Evolutionary conservation across 2,888 invertebrate species (phyloP), one percentile per base, ranked within the genome.

Genomic region (Dicyrtomina minuta): DNA sequence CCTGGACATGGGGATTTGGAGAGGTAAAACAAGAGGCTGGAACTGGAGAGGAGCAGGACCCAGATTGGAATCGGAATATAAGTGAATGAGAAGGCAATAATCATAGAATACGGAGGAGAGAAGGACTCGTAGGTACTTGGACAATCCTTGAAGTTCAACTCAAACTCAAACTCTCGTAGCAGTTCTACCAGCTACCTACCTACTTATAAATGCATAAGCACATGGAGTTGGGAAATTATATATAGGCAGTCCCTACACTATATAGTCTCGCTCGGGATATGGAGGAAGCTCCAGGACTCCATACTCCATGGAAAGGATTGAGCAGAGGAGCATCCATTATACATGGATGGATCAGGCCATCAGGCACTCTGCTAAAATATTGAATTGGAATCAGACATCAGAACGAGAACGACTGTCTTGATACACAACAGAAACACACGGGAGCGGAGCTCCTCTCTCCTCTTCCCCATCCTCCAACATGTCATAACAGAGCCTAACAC

Each of bases 331-430:
- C 64, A 51, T 64, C 51, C 64, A 64, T 64, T 51, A 64, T 64
- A 64, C 64, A 64, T 64, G 64, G 49, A 51, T 51, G 64, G 64
- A 64, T 64, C 64, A 64, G 64, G 22, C 64, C 64, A 64, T 64
- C 39, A 64, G 64, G 15, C 64, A 51, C 51, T 51, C 64, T 64
- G 64, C 64, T 64, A 64, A 64, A 64, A 64, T 64, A 64, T 64
- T 64, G 64, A 64, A 64, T 64, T 64, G 64, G 64, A 64, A 64
- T 64, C 64, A 64, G 60, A 60, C 60, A 60, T 60, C 60, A 60
- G 44, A 60, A 59, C 43, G 59, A 56, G 27, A 27, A 58, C 39
- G 33, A 58, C 58, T 58, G 58, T 58, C 62, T 62, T 62, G 49
- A 62, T 62, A 13, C 56, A 22, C 22, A 24, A 27, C 49, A 22